Base-by-base conservation (phyloP, 2,113 vertebrate species). In the Promerops cafer region DNA sequence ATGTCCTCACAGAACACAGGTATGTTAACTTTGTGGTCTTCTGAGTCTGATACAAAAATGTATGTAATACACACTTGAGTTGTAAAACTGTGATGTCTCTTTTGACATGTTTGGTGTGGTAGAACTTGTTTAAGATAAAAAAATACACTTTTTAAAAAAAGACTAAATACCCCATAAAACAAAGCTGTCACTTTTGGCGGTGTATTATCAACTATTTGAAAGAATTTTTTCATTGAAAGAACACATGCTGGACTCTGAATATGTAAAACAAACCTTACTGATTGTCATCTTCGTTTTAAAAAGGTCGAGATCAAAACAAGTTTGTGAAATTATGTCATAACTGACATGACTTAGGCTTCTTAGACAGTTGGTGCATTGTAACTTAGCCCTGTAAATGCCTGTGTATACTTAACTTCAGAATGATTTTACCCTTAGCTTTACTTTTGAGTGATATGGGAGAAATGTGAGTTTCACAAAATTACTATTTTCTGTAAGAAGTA, bases 1-100 rank as follows among this genome's bases (percentile, higher is more conserved):
- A 98, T 71, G 98, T 99, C 92, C 99, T 99, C 83, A 99, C 99
- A 30, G 98, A 99, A 89, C 98, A 99, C 97, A 98, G 99, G 99
- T 99, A 97, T 0, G 86, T 94, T 57, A 53, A 22, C n/a, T 47
- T 81, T 24, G 6, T 4, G 3, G 10, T n/a, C 40, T 93, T 69
- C 39, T 54, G 64, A 75, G 45, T 75, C 35, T 45, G 37, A 13
- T 64, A 77, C 16, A 39, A 68, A 85, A 52, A 75, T 18, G 5
- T 30, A 11, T 10, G 2, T 66, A 33, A 33, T 42, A 30, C 24
- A 37, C 6, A 33, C 16, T 69, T 45, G 22, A 40, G 4, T 35
- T 84, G 11, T 49, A 87, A 94, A 66, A 24, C 24, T 80, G 19
- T 27, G 10, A 53, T 61, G 15, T 45, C 7, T 44, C 8, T 78